Conservation (phyloP, 2,888 invertebrate species). For the Philopedon plagiatum region DNA sequence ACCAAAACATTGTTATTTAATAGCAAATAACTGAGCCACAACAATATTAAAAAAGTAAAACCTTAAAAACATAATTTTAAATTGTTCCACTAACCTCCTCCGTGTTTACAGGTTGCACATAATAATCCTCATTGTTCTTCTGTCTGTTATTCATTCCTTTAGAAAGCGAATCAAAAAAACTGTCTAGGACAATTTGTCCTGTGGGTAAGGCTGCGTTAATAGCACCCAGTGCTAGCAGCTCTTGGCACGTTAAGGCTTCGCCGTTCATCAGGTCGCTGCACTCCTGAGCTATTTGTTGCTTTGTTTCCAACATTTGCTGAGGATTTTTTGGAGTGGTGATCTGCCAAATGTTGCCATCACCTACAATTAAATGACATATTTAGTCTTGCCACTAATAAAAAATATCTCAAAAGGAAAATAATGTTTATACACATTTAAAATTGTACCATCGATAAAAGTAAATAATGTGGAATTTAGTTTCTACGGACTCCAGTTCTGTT, state of each 20-base stretch:
- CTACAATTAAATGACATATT: slow-evolving; percentile 58
- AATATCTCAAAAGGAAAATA: too few relatives aligned
- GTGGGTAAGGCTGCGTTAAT: slow-evolving; percentile 92
- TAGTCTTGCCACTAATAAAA: too few relatives aligned
- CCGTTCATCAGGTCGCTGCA: slow-evolving; percentile 75
- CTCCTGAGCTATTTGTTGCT: slow-evolving; percentile 70
- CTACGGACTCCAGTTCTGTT: too few relatives aligned
- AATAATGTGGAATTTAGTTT: too few relatives aligned
- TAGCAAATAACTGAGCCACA: too few relatives aligned
- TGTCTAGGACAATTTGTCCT: slow-evolving; percentile 86
- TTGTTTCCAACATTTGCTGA: slow-evolving; percentile 58
- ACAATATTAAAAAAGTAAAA: too few relatives aligned
- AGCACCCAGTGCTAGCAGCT: slow-evolving; percentile 92
- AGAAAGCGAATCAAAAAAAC: slow-evolving; percentile 85
- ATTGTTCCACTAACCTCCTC: slow-evolving; percentile 36
- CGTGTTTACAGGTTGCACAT: slow-evolving; percentile 30
- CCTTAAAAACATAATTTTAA: too few relatives aligned
- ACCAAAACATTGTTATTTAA: too few relatives aligned
- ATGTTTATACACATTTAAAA: too few relatives aligned
- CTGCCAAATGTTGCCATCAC: slow-evolving; percentile 81
- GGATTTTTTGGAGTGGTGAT: slow-evolving; percentile 65
- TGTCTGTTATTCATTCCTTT: slow-evolving; percentile 72
- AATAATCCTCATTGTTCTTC: slow-evolving; percentile 58
- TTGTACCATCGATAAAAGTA: too few relatives aligned
- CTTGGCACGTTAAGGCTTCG: slow-evolving; percentile 87